phyloP scores from a whole-genome alignment of 1,140 invertebrate genomes.

The Drosophila repletoides region DNA sequence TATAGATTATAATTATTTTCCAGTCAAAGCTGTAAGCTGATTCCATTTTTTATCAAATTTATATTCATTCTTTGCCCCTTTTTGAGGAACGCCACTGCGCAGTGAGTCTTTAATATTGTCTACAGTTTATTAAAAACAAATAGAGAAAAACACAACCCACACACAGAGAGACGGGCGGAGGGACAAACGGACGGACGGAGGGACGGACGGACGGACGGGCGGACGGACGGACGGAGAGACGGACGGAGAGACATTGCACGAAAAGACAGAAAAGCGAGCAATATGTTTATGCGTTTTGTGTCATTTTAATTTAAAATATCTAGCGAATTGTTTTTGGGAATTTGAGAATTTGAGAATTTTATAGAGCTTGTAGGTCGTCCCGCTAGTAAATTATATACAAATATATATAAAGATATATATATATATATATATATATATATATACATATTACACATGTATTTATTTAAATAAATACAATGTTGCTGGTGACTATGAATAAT shows the following conservation, averaged over 20 bases:
- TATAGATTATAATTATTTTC: no score
- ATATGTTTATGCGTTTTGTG: conserved; percentile 33
- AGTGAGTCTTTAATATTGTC: conserved; percentile 14
- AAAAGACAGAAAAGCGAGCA: conserved; percentile 6
- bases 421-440: background rate
- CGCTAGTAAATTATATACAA: conserved; percentile 10
- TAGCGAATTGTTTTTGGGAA: conserved; percentile 37
- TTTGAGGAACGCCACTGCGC: background rate
- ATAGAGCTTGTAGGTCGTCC: conserved; percentile 17
- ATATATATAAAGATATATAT: background rate
- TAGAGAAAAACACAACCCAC: conserved; percentile 21
- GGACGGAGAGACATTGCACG: no score
- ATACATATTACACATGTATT: background rate
- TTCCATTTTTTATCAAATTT: no score
- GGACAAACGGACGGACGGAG: no score
- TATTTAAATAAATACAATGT: conserved; percentile 2
- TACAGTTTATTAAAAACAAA: conserved; percentile 39
- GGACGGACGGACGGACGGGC: no score
- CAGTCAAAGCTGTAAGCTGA: no score
- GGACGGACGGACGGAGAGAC: no score
- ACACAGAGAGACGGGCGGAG: conserved; percentile 3
- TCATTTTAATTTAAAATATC: conserved; percentile 48
- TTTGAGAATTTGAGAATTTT: conserved; percentile 19
- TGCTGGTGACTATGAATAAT: no score
- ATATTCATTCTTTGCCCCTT: no score